Base-by-base conservation (phyloP, 2,113 vertebrate species). In the Oncorhynchus mykiss region DNA sequence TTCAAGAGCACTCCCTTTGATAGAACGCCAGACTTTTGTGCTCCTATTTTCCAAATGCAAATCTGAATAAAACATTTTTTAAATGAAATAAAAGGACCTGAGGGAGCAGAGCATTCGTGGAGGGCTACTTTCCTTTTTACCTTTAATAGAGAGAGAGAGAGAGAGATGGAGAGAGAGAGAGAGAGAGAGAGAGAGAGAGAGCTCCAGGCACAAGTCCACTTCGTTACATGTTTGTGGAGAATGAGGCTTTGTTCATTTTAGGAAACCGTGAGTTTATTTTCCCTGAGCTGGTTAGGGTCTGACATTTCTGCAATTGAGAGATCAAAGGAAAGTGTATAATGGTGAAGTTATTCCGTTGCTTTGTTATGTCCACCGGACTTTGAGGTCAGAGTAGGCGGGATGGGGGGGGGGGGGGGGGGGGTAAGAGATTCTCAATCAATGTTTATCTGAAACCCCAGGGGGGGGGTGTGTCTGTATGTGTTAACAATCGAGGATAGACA, bases 301-400 rank as follows among this genome's bases (percentile, higher is more conserved):
- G 75, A 84, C 79, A 88, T 69, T 78, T 77, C 73, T 80, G 78
- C 84, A 84, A 88, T 78, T 80, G 82, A 79, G 75, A 89, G 87
- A 92, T 91, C 87, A 91, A 89, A 92, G 86, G 71, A 67, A 77
- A 49, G 64, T 70, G 64, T 82, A 80, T 85, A 74, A 73, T 82
- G 73, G 78, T 82, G 70, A 84, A 11, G 13, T 72, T 77, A 73
- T 73, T 84, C 78, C 78, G 70, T 78, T 48, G 82, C 60, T 79
- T 80, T 83, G 77, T 60, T 4, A 39, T n/a, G 59, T 62, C 14
- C 59, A 62, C 11, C 59, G 5, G n/a, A 67, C 78, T 80, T 54
- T 81, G 69, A 72, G 70, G 24, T 51, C 70, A 3, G 18, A 27
- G 25, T 5, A 18, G 59, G n/a, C 1, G 16, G 59, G 1, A 6